phyloP scores from a whole-genome alignment of 2,888 invertebrate genomes.

The Platycnemis pennipes region DNA sequence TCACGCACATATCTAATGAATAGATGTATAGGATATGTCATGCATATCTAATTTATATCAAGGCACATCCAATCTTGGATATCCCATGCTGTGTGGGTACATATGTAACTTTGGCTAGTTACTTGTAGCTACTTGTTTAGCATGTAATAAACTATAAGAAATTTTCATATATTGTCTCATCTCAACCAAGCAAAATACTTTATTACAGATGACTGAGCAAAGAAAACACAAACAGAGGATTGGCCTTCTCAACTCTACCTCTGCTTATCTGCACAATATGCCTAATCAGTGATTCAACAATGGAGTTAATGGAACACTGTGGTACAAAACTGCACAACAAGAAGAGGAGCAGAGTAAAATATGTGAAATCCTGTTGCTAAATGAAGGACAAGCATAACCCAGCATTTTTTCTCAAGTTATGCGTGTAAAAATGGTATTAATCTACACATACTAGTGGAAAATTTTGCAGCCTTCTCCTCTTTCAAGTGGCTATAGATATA shows the following conservation, averaged over 20 bases:
- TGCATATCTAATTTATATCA: too few species aligned
- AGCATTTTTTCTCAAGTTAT: neutral
- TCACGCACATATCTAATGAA: too few species aligned
- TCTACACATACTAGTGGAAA: constrained; percentile 28
- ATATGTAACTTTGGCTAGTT: too few species aligned
- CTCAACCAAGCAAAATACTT: neutral
- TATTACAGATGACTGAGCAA: constrained; percentile 93
- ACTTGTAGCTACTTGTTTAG: too few species aligned
- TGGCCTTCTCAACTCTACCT: constrained; percentile 90
- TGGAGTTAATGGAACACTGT: constrained; percentile 12
- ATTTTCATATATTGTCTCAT: too few species aligned
- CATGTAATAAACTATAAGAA: too few species aligned
- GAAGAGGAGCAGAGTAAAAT: neutral
- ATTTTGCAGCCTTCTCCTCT: constrained; percentile 9
- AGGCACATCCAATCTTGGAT: too few species aligned
- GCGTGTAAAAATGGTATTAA: constrained; percentile 20
- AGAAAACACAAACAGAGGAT: constrained; percentile 96
- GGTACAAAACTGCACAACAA: constrained; percentile 64
- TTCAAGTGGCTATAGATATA: constrained; percentile 15
- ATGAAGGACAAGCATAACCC: neutral
- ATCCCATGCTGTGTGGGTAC: too few species aligned
- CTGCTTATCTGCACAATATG: constrained; percentile 83
- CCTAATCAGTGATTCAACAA: constrained; percentile 71
- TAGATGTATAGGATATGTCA: too few species aligned
- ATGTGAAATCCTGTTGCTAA: neutral